Base-by-base conservation (phyloP, 2,797 vertebrate genomes). In the Ciconia nigra region DNA sequence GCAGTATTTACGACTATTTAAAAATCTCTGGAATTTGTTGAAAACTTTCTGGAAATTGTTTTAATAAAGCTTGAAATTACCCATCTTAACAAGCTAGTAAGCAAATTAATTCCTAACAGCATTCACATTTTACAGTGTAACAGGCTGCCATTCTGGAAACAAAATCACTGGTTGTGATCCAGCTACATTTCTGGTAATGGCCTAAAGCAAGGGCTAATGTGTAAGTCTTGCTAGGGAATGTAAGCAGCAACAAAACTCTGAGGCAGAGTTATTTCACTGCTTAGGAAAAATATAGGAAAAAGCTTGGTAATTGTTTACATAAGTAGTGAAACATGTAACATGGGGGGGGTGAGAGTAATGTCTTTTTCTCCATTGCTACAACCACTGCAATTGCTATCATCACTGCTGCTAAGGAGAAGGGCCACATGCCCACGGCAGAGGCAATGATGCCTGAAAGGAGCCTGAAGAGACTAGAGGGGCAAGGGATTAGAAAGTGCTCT, bases 401-500 rank as follows among this genome's bases (percentile, higher is more conserved):
- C 14, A 6, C 8, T 67, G 37, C 20, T 63, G 4, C 28, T 58
- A 17, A 33, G 31, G 14, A 78, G 25, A 41, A 66, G 8, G 16
- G 8, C 5, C 31, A 17, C 22, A 5, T 2, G 6, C n/a, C 49
- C 28, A 14, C 22, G 1, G 0, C 33, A 13, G 49, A 63, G 24
- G 15, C 31, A 54, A 14, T 3, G 29, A 11, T 9, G 28, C 8
- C 46, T 41, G 25, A 44, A 61, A 61, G 16, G 25, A 83, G 14
- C 29, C 52, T 2, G 2, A 66, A 67, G 31, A 81, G 11, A 73
- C 26, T 10, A 31, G 37, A 51, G 33, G 18, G 17, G 8, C 11
- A 49, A 76, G 16, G 16, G 17, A 78, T 9, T 44, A 51, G 39
- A 51, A 86, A 54, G 16, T 14, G 15, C 4, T 66, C 7, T 39